A percentile compares a stretch with the other conserved stretches of the same genome.
phyloP scores from a whole-genome alignment of 37 sponge, comb jelly and placozoan genomes.

The Theonella swinhoei region DNA sequence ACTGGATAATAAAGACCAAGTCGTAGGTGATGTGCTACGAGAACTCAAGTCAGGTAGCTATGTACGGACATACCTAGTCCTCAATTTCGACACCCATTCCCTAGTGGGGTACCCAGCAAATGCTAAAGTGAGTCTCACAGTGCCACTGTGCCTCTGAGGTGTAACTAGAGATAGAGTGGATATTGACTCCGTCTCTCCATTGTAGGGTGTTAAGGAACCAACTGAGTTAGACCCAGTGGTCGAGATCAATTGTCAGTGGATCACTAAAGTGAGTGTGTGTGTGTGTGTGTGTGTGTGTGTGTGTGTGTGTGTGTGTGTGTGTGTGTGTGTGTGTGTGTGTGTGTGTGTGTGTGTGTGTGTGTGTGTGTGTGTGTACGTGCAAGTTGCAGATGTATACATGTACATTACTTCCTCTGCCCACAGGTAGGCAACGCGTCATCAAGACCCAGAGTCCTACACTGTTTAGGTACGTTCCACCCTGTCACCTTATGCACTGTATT shows the following conservation, averaged over 20 bases:
- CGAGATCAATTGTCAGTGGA: constrained; percentile 67
- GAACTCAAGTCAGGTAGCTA: constrained; percentile 52
- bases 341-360: constrained; percentile 11
- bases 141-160: background rate
- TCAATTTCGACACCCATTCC: constrained; percentile 40
- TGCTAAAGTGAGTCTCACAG: constrained; percentile 23
- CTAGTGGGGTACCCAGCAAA: constrained; percentile 46
- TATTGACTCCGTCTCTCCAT: background rate
- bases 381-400: background rate
- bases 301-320: background rate
- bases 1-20: constrained; percentile 23
- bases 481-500: background rate
- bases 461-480: constrained; percentile 40
- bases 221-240: background rate
- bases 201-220: constrained; percentile 10
- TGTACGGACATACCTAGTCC: constrained; percentile 29
- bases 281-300: too few species aligned
- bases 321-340: background rate
- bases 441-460: constrained; percentile 65
- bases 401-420: background rate
- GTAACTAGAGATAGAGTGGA: background rate
- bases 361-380: too few species aligned
- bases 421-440: constrained; percentile 36
- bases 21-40: constrained; percentile 28
- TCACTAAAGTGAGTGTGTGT: constrained; percentile 61